Base-by-base conservation (phyloP, 2,888 invertebrate species). In the Campoletis raptor region DNA sequence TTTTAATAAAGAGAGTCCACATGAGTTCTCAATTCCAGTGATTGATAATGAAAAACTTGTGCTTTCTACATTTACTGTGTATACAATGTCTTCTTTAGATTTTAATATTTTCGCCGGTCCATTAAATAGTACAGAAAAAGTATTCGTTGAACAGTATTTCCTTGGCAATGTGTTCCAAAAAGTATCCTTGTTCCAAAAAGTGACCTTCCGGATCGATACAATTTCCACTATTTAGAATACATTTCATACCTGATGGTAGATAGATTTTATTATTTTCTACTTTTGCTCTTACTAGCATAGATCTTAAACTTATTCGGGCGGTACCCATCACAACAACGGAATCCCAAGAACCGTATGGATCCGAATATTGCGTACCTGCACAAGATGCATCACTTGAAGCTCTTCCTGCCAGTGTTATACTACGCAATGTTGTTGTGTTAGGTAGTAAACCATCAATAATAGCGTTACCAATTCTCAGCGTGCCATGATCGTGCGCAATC, bases 381-480 rank as follows among this genome's bases (percentile, higher is more conserved):
- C 45, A 45, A 12, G 45, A 10, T 10, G 12, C 45, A 7, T 45
- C 12, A 45, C 12, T 45, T 1, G 10, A 12, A 45, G 12, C 12
- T 45, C 45, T 45, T 7, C 73, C 73, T 21, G 73, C 73, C 40
- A 57, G 40, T 21, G 73, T 74, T 12, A 57, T 37, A 18, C 73
- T 74, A 30, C 73, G 45, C 18, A n/a, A 7, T 1, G 73, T 57
- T n/a, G 57, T 57, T 12, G n/a, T n/a, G 57, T 74, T 74, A n/a
- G 40, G 12, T 57, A 4, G 10, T 12, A 74, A 30, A 21, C 40
- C 57, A 0, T 36, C 57, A 4, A 72, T 57, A 10, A 57, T 40
- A 21, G 30, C 48, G 5, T 45, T n/a, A 30, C 74, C 74, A 42
- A 74, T 74, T 42, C 61, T 21, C 40, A 48, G 6, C 0, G 74